phyloP scores from a whole-genome alignment of 2,113 vertebrate genomes.

The Bubo scandiacus region DNA sequence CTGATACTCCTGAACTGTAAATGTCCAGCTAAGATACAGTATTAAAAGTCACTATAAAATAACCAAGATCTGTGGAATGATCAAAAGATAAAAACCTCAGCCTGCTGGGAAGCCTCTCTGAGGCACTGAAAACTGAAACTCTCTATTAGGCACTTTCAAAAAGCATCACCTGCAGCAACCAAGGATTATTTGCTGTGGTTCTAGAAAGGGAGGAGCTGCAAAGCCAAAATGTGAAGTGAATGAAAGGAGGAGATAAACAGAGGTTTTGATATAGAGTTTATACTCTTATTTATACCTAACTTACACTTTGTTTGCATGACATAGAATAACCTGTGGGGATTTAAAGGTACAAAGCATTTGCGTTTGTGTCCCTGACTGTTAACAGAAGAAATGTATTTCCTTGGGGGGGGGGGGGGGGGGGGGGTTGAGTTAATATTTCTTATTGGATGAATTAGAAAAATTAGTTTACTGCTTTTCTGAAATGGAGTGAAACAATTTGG shows the following conservation, averaged over 20 bases:
- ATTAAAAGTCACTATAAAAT: neutral
- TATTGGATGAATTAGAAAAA: neutral
- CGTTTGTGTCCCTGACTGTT: neutral
- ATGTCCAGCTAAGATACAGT: neutral
- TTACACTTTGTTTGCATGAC: neutral
- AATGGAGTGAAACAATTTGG: neutral
- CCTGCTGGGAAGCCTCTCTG: neutral
- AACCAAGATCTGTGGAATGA: neutral
- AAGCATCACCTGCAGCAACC: neutral
- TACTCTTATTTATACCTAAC: neutral
- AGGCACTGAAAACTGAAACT: neutral
- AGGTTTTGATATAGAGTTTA: neutral
- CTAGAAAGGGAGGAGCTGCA: neutral
- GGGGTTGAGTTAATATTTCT: neutral
- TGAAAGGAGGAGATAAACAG: neutral
- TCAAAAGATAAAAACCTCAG: neutral
- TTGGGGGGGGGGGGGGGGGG: neutral
- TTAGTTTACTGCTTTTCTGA: conserved; percentile 22
- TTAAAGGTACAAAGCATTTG: neutral
- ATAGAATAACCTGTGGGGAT: neutral
- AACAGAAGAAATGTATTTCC: neutral
- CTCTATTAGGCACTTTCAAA: neutral
- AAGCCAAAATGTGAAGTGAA: neutral
- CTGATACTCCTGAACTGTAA: neutral
- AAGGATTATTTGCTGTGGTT: neutral